Percentiles rank a stretch among this genome's conserved stretches.
phyloP scores from a whole-genome alignment of 1,140 invertebrate species.

The Rhopalosiphum padi region DNA sequence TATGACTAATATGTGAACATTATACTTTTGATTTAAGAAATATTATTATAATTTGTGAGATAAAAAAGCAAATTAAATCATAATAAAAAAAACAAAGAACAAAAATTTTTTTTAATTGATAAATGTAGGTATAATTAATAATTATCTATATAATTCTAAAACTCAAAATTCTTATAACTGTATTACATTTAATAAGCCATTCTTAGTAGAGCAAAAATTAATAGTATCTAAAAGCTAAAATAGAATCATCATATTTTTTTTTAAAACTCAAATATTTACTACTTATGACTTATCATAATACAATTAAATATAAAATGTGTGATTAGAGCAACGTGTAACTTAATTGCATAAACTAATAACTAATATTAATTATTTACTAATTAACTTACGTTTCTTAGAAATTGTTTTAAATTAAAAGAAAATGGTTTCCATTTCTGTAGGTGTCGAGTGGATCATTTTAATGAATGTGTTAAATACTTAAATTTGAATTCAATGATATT shows the following conservation, averaged over 20 bases:
- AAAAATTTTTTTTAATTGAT: neutral
- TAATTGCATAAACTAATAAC: neutral
- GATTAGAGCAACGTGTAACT: neutral
- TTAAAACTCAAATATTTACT: neutral
- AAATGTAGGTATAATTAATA: neutral
- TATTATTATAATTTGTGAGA: neutral
- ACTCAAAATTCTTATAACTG: neutral
- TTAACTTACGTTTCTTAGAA: neutral
- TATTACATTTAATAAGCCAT: neutral
- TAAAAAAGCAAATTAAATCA: slow-evolving; percentile 1
- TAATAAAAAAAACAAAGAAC: neutral
- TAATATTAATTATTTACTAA: neutral
- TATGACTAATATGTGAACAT: neutral
- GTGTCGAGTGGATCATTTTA: too few species aligned
- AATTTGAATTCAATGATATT: too few species aligned
- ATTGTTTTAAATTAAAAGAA: neutral
- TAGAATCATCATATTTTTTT: neutral
- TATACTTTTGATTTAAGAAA: neutral
- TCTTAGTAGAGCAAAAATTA: neutral
- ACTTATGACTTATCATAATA: too few species aligned
- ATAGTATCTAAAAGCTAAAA: neutral
- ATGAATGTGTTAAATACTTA: too few species aligned
- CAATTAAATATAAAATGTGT: too few species aligned
- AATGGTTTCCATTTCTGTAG: too few species aligned
- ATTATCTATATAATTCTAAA: neutral